Percentiles rank a stretch among this genome's conserved stretches.
These are phyloP conservation scores for Pleuronectes platessa DNA, from an alignment of 2,113 vertebrate genomes.

Conservation along the genomic window DNA sequence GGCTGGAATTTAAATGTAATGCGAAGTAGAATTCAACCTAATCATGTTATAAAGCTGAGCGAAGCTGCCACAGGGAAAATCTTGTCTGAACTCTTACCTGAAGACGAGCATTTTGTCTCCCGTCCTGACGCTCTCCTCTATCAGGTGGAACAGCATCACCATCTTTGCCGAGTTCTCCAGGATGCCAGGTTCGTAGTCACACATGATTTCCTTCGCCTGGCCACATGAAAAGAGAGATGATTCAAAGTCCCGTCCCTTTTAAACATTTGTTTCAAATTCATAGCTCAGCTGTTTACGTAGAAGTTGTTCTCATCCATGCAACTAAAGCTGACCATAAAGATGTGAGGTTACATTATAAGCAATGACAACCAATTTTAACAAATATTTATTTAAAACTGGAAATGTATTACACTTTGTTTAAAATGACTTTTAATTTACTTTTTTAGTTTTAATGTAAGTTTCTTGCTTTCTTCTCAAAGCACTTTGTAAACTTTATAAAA, in stretches of 20 bases:
- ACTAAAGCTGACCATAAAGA: neutral
- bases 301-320: neutral
- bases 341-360: neutral
- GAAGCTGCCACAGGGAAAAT: neutral
- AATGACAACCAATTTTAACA: neutral
- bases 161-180: conserved; percentile 97
- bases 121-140: conserved; percentile 92
- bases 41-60: neutral
- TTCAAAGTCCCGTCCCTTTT: neutral
- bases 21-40: neutral
- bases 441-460: no score
- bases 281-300: neutral
- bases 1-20: neutral
- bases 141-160: conserved; percentile 94
- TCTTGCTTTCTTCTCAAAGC: no score
- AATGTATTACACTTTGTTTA: no score
- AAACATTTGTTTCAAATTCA: neutral
- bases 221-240: neutral
- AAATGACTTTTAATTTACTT: no score
- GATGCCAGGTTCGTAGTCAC: conserved; percentile 89
- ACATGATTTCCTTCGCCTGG: conserved; percentile 94
- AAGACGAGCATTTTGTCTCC: conserved; percentile 96
- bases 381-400: neutral
- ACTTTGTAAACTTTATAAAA: no score
- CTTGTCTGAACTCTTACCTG: conserved; percentile 81